Evolutionary conservation across 2,888 invertebrate genomes (phyloP).

Genomic region (Monopis laevigella): DNA sequence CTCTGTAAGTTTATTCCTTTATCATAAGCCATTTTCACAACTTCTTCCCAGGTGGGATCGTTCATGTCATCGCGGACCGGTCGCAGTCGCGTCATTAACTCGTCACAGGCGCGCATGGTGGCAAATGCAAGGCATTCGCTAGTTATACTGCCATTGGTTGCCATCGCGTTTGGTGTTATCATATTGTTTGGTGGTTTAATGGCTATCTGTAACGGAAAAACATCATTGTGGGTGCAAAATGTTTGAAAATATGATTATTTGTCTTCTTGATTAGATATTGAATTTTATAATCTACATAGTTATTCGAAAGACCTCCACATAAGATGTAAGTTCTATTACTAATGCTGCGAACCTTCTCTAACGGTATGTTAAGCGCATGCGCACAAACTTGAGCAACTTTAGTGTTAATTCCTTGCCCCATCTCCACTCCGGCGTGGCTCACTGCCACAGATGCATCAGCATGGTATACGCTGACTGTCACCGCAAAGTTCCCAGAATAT

Average conservation of each 20-base stretch:
- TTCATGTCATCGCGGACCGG: constrained; percentile 40
- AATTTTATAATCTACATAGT: no score
- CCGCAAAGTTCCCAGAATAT: constrained; percentile 61
- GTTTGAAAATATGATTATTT: no score
- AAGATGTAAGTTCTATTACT: no score
- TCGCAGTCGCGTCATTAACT: constrained; percentile 49
- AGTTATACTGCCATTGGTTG: constrained; percentile 76
- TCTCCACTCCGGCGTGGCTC: constrained; percentile 75
- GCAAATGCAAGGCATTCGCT: constrained; percentile 75
- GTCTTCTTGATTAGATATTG: no score
- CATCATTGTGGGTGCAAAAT: no score
- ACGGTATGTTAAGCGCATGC: constrained; percentile 70
- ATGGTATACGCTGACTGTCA: constrained; percentile 72
- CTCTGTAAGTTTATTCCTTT: constrained; percentile 64
- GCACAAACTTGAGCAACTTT: constrained; percentile 78
- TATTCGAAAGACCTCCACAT: no score
- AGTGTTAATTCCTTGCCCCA: constrained; percentile 79
- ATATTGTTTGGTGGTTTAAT: constrained; percentile 74
- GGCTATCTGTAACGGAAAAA: constrained; percentile 25
- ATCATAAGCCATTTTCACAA: constrained; percentile 54
- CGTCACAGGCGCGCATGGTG: constrained; percentile 59
- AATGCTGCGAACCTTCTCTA: constrained; percentile 51
- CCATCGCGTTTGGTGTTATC: constrained; percentile 71
- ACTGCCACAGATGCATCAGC: constrained; percentile 74
- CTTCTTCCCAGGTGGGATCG: constrained; percentile 58